These are phyloP conservation scores for Crotalus horridus DNA, from an alignment of 2,113 vertebrate species.

Conservation along the genomic window DNA sequence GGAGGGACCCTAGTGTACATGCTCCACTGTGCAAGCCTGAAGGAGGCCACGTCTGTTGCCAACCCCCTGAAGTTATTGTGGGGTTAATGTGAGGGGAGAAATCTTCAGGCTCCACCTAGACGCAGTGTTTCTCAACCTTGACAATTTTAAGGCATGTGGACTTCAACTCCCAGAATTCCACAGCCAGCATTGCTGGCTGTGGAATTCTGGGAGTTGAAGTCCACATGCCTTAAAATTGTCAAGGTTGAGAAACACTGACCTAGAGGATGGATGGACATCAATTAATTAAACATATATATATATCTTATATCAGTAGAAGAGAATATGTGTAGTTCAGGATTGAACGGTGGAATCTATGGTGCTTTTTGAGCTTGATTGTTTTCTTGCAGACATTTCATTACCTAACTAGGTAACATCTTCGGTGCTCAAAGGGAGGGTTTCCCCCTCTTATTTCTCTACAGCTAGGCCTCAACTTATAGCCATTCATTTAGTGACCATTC, in stretches of 20 bases:
- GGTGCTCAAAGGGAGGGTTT: not conserved
- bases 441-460: not conserved
- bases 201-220: too few relatives aligned
- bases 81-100: not conserved
- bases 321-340: not conserved
- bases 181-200: too few relatives aligned
- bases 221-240: too few relatives aligned
- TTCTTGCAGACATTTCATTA: not conserved
- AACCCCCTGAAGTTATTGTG: not conserved
- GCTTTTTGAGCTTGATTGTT: not conserved
- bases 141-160: too few relatives aligned
- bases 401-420: not conserved
- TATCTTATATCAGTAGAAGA: too few relatives aligned
- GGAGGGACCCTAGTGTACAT: not conserved
- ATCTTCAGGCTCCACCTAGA: not conserved
- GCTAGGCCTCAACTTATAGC: too few relatives aligned
- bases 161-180: too few relatives aligned
- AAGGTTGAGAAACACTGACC: too few relatives aligned
- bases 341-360: not conserved
- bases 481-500: too few relatives aligned
- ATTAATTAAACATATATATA: too few relatives aligned
- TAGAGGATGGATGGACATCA: not conserved
- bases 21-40: not conserved
- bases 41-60: not conserved
- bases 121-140: too few relatives aligned